A percentile compares a stretch with the other conserved stretches of the same genome.
These are phyloP conservation scores for Lepus europaeus DNA, from an alignment of 2,113 vertebrate genomes.

Conservation along the genomic window DNA sequence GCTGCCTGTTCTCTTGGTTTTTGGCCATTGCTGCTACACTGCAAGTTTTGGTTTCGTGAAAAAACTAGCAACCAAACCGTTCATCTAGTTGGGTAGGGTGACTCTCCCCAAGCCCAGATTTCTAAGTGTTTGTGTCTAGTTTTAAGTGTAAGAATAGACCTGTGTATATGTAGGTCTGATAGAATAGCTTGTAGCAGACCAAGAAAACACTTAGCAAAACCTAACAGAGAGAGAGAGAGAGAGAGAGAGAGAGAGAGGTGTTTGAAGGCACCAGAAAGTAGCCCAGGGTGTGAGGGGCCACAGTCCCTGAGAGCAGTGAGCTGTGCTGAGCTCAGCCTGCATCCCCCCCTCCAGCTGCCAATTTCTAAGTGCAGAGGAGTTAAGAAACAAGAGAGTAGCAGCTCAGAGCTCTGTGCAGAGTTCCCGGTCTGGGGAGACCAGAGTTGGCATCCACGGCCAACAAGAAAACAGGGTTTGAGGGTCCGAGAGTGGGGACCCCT, in stretches of 20 bases:
- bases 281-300: neutral
- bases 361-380: neutral
- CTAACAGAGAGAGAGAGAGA: neutral
- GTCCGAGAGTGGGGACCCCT: neutral
- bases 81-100: neutral
- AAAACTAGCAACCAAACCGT: neutral
- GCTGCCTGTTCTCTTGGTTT: neutral
- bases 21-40: neutral
- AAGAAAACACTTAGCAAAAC: neutral
- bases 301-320: neutral
- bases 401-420: neutral
- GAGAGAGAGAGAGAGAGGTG: too few species aligned
- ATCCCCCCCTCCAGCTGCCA: neutral
- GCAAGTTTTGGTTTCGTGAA: neutral
- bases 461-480: neutral
- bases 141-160: neutral
- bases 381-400: neutral
- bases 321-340: fast-evolving
- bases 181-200: neutral
- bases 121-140: neutral
- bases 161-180: neutral
- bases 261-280: neutral
- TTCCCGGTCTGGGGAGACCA: neutral
- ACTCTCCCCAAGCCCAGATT: neutral
- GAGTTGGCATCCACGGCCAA: neutral